These are phyloP conservation scores for Malachius bipustulatus DNA, from an alignment of 2,888 invertebrate genomes.

Conservation along the genomic window DNA sequence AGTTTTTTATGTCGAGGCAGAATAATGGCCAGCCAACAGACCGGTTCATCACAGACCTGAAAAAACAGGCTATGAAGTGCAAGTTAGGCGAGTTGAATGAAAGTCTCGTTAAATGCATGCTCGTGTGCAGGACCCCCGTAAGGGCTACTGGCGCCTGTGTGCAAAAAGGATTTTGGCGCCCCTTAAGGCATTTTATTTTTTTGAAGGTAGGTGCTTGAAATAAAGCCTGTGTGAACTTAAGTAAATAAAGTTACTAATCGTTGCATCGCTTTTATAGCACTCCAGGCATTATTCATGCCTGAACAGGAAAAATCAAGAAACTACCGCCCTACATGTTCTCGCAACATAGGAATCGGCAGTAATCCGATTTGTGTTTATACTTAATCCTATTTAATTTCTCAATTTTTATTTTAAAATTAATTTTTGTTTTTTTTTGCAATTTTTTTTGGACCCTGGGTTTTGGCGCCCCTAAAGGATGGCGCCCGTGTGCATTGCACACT, in stretches of 20 bases:
- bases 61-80: background rate
- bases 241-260: too few relatives aligned
- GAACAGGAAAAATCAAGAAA: slow-evolving; percentile 9
- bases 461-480: background rate
- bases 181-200: too few relatives aligned
- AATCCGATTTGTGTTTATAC: slow-evolving; percentile 4
- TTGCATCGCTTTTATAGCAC: slow-evolving; percentile 8
- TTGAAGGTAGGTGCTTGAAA: too few relatives aligned
- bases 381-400: too few relatives aligned
- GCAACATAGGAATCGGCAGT: slow-evolving; percentile 5
- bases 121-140: slow-evolving; percentile 8
- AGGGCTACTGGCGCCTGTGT: slow-evolving; percentile 9
- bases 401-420: background rate
- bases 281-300: slow-evolving; percentile 8
- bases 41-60: background rate
- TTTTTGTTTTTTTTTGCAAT: background rate
- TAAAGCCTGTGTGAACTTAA: too few relatives aligned
- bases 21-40: background rate
- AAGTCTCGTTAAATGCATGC: too few relatives aligned
- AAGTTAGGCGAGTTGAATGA: background rate
- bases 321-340: slow-evolving; percentile 9
- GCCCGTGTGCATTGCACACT: slow-evolving; percentile 7
- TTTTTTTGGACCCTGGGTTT: slow-evolving; percentile 3
- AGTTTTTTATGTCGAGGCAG: slow-evolving; percentile 16
- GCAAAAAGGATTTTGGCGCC: slow-evolving; percentile 6